These are phyloP conservation scores for Oreocharis arfaki DNA, from an alignment of 2,113 vertebrate species.

Conservation along the genomic window DNA sequence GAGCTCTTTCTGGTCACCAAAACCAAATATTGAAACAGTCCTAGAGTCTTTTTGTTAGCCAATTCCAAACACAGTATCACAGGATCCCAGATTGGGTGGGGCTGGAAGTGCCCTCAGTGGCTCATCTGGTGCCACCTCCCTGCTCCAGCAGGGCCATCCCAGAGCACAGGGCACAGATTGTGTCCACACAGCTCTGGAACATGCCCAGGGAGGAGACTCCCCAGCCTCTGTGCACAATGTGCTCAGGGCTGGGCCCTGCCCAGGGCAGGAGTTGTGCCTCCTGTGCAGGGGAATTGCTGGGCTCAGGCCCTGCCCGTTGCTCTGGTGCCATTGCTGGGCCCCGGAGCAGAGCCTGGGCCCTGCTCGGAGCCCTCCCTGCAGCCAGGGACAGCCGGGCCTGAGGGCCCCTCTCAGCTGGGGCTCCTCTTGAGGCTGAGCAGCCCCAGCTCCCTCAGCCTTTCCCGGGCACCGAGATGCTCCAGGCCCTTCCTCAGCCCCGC, in stretches of 20 bases:
- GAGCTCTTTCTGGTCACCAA: neutral
- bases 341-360: neutral
- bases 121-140: neutral
- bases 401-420: neutral
- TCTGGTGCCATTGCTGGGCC: neutral
- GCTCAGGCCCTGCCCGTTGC: neutral
- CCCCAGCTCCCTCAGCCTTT: neutral
- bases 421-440: neutral
- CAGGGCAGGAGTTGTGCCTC: neutral
- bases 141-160: neutral
- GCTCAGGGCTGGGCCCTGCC: neutral
- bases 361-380: neutral
- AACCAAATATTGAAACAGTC: neutral
- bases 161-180: neutral
- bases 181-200: neutral
- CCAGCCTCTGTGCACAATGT: neutral
- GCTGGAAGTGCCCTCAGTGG: neutral
- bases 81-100: rapidly evolving
- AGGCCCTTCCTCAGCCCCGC: neutral
- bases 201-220: neutral
- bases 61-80: rapidly evolving
- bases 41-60: neutral
- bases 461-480: neutral
- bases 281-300: neutral
- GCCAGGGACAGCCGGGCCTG: neutral